A percentile compares a stretch with the other conserved stretches of the same genome.
Evolutionary conservation across 1,140 invertebrate species (phyloP).

Genomic region (Chymomyza costata): DNA sequence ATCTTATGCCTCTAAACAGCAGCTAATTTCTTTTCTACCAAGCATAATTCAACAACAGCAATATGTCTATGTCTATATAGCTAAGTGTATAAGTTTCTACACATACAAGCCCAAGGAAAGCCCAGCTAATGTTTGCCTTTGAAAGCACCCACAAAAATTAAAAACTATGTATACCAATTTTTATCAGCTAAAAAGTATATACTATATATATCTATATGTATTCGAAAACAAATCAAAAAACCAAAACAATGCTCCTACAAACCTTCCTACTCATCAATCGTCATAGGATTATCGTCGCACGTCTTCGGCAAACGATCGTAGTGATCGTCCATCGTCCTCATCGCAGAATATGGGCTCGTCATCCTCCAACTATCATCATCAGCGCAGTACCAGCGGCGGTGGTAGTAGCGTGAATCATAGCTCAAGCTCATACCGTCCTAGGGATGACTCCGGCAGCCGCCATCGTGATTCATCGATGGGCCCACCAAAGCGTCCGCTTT

Average conservation of each 20-base stretch:
- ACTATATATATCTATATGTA: constrained; percentile 52
- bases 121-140: constrained; percentile 51
- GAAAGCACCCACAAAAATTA: constrained; percentile 39
- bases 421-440: constrained; percentile 54
- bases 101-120: constrained; percentile 58
- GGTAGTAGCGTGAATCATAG: constrained; percentile 26
- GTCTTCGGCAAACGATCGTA: constrained; percentile 62
- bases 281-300: constrained; percentile 74
- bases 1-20: constrained; percentile 30
- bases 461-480: constrained; percentile 66
- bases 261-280: constrained; percentile 73
- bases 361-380: constrained; percentile 61
- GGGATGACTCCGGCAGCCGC: constrained; percentile 50
- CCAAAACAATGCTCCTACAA: constrained; percentile 64
- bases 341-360: constrained; percentile 60
- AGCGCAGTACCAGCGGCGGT: constrained; percentile 39
- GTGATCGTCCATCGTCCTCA: constrained; percentile 63
- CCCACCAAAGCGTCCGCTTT: constrained; percentile 59
- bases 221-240: constrained; percentile 51
- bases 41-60: constrained; percentile 23
- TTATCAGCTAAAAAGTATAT: constrained; percentile 42
- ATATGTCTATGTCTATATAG: constrained; percentile 28
- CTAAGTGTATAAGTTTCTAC: constrained; percentile 41
- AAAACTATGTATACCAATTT: constrained; percentile 50
- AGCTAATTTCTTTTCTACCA: constrained; percentile 41